These are phyloP conservation scores for Carcina quercana DNA, from an alignment of 2,888 invertebrate species.

Conservation along the genomic window DNA sequence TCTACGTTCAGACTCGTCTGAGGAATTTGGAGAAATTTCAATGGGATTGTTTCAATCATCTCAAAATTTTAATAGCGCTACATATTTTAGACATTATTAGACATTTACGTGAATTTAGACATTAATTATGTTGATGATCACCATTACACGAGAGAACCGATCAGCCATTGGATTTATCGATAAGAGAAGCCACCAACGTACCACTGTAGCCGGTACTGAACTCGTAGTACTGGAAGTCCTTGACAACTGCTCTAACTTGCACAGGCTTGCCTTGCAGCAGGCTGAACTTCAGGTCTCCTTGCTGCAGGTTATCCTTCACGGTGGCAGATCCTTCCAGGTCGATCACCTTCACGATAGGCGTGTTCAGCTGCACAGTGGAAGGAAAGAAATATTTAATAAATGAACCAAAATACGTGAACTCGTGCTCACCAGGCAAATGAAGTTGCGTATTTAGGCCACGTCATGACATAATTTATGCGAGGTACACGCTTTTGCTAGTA, in stretches of 20 bases:
- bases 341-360: conserved; percentile 69
- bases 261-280: conserved; percentile 69
- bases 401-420: too few relatives aligned
- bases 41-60: neutral
- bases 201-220: conserved; percentile 69
- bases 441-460: too few relatives aligned
- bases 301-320: conserved; percentile 64
- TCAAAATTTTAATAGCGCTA: neutral
- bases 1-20: conserved; percentile 67
- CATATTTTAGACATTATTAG: conserved; percentile 4
- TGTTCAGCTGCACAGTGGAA: conserved; percentile 33
- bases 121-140: too few relatives aligned
- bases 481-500: too few relatives aligned
- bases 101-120: conserved; percentile 15
- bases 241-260: conserved; percentile 59
- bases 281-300: conserved; percentile 61
- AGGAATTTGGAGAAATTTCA: neutral
- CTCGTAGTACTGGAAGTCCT: conserved; percentile 74
- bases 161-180: too few relatives aligned
- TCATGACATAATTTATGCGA: too few relatives aligned
- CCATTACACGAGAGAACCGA: too few relatives aligned
- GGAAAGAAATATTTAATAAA: neutral
- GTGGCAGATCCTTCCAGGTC: conserved; percentile 63
- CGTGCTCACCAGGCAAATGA: too few relatives aligned
- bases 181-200: too few relatives aligned